phyloP scores from a whole-genome alignment of 2,797 vertebrate genomes.

The Propithecus perrieri region DNA sequence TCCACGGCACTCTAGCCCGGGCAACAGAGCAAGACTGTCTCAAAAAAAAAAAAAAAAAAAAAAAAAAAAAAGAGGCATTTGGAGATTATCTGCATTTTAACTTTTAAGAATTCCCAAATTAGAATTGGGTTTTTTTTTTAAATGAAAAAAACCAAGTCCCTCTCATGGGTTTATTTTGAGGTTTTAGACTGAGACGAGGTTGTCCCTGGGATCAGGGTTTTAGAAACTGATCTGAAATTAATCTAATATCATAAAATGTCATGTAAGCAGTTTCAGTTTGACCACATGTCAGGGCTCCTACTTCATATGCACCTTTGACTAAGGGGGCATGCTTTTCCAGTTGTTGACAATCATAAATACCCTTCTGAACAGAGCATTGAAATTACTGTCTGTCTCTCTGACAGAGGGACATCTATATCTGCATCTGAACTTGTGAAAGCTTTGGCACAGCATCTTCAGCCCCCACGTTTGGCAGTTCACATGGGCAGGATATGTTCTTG shows the following conservation, averaged over 20 bases:
- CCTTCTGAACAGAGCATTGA: neutral
- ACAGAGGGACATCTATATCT: neutral
- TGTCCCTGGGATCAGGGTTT: neutral
- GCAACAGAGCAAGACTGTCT: too few species aligned
- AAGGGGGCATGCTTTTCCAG: neutral
- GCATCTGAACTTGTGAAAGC: neutral
- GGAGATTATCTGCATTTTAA: slow-evolving; percentile 8
- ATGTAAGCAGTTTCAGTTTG: neutral
- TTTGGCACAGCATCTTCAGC: neutral
- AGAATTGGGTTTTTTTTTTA: neutral
- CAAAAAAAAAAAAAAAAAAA: neutral
- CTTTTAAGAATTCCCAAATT: neutral
- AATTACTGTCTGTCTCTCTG: neutral
- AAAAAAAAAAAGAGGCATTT: neutral
- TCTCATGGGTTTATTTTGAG: neutral
- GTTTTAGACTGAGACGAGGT: neutral
- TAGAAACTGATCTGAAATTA: neutral
- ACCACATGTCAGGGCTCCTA: neutral
- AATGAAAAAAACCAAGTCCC: neutral
- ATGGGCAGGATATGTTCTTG: neutral
- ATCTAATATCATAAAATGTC: neutral
- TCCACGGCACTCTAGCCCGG: too few species aligned
- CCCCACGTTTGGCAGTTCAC: neutral
- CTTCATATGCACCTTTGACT: neutral
- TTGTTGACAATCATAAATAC: neutral